Evolutionary conservation across 2,113 vertebrate genomes (phyloP).

Genomic region (Vulpes vulpes): DNA sequence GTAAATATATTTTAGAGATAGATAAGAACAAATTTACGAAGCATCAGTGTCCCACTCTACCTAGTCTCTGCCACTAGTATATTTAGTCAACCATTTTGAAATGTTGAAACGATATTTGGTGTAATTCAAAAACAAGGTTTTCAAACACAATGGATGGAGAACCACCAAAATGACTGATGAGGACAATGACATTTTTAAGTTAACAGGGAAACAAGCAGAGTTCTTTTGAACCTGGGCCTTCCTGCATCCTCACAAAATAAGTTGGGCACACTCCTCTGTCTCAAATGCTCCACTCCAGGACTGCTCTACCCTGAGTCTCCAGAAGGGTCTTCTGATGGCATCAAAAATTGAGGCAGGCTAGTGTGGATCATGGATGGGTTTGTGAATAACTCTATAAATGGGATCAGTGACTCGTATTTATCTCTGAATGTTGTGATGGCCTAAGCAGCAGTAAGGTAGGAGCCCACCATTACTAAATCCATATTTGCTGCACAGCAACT

Average conservation of each 20-base stretch:
- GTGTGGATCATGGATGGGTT: not conserved
- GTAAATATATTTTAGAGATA: constrained; percentile 63
- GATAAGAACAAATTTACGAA: constrained; percentile 58
- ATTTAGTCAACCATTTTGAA: constrained; percentile 44
- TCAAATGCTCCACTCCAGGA: not conserved
- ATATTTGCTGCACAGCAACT: not conserved
- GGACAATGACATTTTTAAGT: constrained; percentile 17
- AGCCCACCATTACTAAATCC: not conserved
- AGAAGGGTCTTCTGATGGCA: not conserved
- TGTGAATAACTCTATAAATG: not conserved
- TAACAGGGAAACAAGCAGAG: not conserved
- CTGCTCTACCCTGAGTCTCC: not conserved
- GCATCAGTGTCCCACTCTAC: not conserved
- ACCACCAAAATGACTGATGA: constrained; percentile 27
- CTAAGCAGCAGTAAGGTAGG: not conserved
- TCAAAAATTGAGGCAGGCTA: not conserved
- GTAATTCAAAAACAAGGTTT: constrained; percentile 3
- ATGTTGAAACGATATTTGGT: constrained; percentile 20
- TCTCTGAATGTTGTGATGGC: not conserved
- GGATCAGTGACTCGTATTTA: not conserved
- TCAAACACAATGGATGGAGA: constrained; percentile 24
- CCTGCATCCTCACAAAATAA: not conserved
- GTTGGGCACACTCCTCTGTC: not conserved
- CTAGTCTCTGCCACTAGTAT: constrained; percentile 40
- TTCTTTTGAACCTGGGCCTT: not conserved